Evolutionary conservation across 2,113 vertebrate genomes (phyloP).

Genomic region (Bos javanicus): DNA sequence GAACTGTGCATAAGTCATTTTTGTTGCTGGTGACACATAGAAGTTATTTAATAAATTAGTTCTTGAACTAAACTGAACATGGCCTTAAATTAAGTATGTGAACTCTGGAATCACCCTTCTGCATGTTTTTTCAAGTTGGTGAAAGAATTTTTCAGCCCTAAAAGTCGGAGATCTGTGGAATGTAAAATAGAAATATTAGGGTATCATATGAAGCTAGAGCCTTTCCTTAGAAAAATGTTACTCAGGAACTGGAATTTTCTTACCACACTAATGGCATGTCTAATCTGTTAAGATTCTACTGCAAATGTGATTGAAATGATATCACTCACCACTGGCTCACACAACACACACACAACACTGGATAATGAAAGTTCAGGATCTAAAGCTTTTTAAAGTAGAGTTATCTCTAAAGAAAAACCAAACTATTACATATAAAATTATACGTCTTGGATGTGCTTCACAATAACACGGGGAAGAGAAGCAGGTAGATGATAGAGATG

Average conservation of each 20-base stretch:
- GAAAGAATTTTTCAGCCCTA: slow-evolving; percentile 29
- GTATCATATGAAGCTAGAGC: background rate
- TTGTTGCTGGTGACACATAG: background rate
- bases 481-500: background rate
- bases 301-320: background rate
- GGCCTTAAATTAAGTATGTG: background rate
- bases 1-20: background rate
- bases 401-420: slow-evolving; percentile 25
- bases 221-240: slow-evolving; percentile 36
- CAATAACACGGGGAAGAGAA: background rate
- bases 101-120: background rate
- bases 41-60: background rate
- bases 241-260: background rate
- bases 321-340: background rate
- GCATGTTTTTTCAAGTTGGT: background rate
- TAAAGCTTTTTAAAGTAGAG: background rate
- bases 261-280: background rate
- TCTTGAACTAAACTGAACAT: slow-evolving; percentile 12
- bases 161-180: background rate
- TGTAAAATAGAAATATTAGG: background rate
- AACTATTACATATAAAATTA: slow-evolving; percentile 20
- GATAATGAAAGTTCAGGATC: background rate
- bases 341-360: background rate
- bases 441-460: slow-evolving; percentile 9
- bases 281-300: background rate